Percentiles rank a stretch among this genome's conserved stretches.
phyloP scores from a whole-genome alignment of 2,888 invertebrate genomes.

The Junonia oenone region DNA sequence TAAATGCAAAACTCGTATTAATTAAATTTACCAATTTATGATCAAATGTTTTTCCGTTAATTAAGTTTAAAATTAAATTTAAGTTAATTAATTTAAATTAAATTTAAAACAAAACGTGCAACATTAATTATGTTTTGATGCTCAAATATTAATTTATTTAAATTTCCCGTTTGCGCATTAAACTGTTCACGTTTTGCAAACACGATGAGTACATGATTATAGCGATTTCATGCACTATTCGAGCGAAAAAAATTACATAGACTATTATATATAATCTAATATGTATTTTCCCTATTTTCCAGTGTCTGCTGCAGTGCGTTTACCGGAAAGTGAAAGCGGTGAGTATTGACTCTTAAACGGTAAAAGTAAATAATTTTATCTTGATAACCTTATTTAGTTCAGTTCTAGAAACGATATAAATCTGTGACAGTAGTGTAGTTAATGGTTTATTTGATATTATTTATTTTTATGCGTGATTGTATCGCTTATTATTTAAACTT shows the following conservation, averaged over 20 bases:
- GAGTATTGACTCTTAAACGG: conserved; percentile 57
- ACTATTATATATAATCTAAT: conserved; percentile 4
- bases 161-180: background rate
- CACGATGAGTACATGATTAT: background rate
- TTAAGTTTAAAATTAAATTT: too few relatives aligned
- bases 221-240: conserved; percentile 15
- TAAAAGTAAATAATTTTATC: conserved; percentile 16
- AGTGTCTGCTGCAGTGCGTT: conserved; percentile 89
- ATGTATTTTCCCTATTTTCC: conserved; percentile 50
- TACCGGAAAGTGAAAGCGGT: conserved; percentile 89
- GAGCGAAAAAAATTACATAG: conserved; percentile 5
- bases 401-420: conserved; percentile 9
- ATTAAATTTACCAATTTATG: too few relatives aligned
- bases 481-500: too few relatives aligned
- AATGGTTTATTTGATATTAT: too few relatives aligned
- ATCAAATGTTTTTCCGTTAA: too few relatives aligned
- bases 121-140: too few relatives aligned
- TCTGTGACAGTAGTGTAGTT: conserved; percentile 7
- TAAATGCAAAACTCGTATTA: too few relatives aligned
- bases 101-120: too few relatives aligned
- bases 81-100: too few relatives aligned
- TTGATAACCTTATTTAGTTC: conserved; percentile 9
- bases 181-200: background rate
- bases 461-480: too few relatives aligned
- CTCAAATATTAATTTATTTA: background rate